Conservation (phyloP, 2,797 vertebrate species). For the Petrocephalus sullivani region DNA sequence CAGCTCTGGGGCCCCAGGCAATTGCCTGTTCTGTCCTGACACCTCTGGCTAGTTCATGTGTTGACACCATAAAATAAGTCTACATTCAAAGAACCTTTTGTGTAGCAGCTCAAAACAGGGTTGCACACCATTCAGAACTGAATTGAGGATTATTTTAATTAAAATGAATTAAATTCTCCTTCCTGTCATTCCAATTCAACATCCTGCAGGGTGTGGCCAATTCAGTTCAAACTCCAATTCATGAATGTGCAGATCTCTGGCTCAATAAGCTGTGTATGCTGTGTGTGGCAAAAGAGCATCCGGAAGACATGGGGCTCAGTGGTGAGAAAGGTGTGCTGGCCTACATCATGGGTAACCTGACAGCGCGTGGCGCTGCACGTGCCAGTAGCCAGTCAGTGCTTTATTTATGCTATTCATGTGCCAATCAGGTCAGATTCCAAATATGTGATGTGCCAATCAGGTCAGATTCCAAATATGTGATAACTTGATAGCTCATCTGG, state of each 20-base stretch:
- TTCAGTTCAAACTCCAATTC: neutral
- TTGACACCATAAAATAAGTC: too few species aligned
- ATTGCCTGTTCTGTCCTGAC: too few species aligned
- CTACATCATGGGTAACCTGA: neutral
- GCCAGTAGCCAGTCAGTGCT: slow-evolving; percentile 97
- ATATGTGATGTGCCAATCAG: neutral
- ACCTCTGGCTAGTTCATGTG: too few species aligned
- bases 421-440: neutral
- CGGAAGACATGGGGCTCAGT: neutral
- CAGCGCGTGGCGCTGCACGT: slow-evolving; percentile 91
- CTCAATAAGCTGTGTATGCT: neutral
- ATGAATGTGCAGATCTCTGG: neutral
- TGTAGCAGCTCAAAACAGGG: too few species aligned
- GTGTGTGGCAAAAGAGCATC: neutral
- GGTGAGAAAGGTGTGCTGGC: neutral
- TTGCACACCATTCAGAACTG: too few species aligned
- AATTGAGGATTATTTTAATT: too few species aligned
- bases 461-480: neutral
- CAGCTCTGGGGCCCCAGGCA: too few species aligned
- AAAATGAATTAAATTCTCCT: neutral
- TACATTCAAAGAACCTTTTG: too few species aligned
- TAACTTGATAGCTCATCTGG: neutral
- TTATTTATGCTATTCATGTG: slow-evolving; percentile 8
- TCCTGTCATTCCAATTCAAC: neutral
- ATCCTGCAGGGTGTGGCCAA: neutral